Conservation (phyloP, 2,888 invertebrate genomes). For the Anodontia alba region DNA sequence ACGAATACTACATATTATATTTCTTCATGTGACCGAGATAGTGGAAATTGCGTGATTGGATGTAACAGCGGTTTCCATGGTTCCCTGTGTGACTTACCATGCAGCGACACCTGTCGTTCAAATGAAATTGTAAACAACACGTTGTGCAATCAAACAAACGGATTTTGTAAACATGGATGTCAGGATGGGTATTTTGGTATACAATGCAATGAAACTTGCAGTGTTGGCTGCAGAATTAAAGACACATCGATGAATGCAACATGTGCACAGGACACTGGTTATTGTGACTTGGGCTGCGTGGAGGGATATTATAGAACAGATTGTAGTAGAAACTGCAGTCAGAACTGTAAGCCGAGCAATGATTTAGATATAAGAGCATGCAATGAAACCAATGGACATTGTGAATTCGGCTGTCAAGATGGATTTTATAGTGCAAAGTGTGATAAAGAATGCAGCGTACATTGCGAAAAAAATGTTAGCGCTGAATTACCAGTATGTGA, state of each 20-base stretch:
- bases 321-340: neutral
- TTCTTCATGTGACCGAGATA: too few species aligned
- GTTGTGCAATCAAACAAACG: neutral
- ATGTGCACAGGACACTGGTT: neutral
- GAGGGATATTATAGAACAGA: neutral
- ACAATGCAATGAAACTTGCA: neutral
- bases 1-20: too few species aligned
- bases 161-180: neutral
- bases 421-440: neutral
- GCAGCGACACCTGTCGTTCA: neutral
- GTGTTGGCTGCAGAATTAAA: neutral
- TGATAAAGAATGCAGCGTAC: neutral
- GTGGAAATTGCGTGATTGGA: neutral
- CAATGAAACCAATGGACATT: slow-evolving; percentile 2
- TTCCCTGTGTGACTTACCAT: neutral
- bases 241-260: neutral
- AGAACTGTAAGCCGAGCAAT: neutral
- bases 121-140: neutral
- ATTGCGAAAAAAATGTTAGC: neutral
- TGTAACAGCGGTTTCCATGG: neutral
- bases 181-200: neutral
- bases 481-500: neutral
- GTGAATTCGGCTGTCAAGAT: neutral
- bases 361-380: neutral
- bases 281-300: neutral